Evolutionary conservation across 2,113 vertebrate species (phyloP), one percentile per base, ranked within the genome.

Genomic region (Cacatua alba): DNA sequence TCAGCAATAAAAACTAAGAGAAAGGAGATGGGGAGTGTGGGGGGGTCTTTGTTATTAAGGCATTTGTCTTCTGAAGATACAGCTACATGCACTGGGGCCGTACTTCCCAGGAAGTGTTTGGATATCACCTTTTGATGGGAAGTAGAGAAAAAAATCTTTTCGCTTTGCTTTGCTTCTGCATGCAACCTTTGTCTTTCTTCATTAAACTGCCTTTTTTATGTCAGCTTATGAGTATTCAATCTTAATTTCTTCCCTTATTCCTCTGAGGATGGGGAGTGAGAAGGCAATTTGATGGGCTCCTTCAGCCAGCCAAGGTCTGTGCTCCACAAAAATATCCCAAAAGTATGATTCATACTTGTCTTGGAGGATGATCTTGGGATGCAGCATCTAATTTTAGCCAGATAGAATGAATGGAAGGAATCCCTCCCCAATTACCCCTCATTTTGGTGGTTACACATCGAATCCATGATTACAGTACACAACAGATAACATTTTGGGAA

Each of bases 11-110:
- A 65, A 72, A 4, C 29, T 41, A 31, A 71, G 39, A 52, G 33
- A 77, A 77, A 68, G 21, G 14, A 41, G 13, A 6, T 1, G 11
- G 8, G 0, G 0, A 13, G 5, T 6, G 4, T 41, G 7, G 5
- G 2, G 0, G 0, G 3, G 14, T 5, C 17, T 80, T 91, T 29
- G 3, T 48, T 57, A 24, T 63, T 33, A 25, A 83, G 7, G 8
- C 6, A 1, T 84, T 83, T 76, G 13, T 51, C 17, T 28, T 63
- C 59, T 7, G 19, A 11, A 72, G 2, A 5, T 35, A 41, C 11
- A 2, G 1, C 33, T 77, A 13, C 2, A 12, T 3, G 3, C 18
- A 48, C 17, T 43, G 19, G 20, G 26, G 8, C 23, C 15, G 21
- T 74, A 13, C 17, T 44, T 82, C 20, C 13, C 9, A 43, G 24